Conservation (phyloP, 2,888 invertebrate genomes). For the Dryocosmus kuriphilus region DNA sequence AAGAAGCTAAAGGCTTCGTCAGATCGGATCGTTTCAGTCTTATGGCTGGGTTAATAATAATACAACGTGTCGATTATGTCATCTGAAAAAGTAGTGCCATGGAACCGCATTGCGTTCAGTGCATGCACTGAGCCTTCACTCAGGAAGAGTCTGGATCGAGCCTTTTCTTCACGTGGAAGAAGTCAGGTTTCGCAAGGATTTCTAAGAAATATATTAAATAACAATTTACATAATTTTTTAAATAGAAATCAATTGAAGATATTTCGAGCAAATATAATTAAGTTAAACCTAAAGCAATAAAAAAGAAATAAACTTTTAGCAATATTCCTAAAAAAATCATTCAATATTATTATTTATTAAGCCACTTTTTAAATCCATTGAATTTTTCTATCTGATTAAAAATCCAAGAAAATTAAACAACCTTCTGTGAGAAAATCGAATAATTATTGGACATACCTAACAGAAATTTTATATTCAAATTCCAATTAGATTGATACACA, state of each 20-base stretch:
- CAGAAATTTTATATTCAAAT: too few species aligned
- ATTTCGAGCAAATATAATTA: background rate
- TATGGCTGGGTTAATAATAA: slow-evolving; percentile 43
- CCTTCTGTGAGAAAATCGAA: too few species aligned
- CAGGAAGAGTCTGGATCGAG: too few species aligned
- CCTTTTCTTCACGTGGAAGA: slow-evolving; percentile 25
- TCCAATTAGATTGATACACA: too few species aligned
- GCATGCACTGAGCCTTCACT: slow-evolving; percentile 9
- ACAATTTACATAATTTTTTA: background rate
- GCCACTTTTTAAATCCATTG: too few species aligned
- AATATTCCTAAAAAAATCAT: background rate
- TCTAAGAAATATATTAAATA: background rate
- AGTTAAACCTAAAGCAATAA: background rate
- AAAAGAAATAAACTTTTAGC: background rate
- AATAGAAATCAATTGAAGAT: background rate
- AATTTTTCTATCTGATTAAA: too few species aligned
- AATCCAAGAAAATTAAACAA: too few species aligned
- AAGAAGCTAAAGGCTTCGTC: slow-evolving; percentile 38
- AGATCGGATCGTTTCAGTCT: slow-evolving; percentile 18
- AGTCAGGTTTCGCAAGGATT: slow-evolving; percentile 14
- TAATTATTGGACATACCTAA: too few species aligned
- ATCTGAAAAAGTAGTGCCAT: slow-evolving; percentile 61
- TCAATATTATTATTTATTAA: background rate
- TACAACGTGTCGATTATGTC: slow-evolving; percentile 55
- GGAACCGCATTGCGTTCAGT: slow-evolving; percentile 47